Base-by-base conservation (phyloP, 2,113 vertebrate genomes). In the Sylvia atricapilla region DNA sequence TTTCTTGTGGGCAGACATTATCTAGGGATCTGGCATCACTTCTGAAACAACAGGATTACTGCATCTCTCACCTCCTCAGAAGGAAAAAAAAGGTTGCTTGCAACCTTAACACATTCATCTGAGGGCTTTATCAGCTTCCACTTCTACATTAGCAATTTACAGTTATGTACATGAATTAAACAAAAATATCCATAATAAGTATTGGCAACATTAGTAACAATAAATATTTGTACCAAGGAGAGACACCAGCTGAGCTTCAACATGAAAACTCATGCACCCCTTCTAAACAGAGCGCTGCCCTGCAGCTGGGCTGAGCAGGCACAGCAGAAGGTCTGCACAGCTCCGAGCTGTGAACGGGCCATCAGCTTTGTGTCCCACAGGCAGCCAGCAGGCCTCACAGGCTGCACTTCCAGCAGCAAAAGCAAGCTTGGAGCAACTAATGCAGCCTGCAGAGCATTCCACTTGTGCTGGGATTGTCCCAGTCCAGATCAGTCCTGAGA, bases 1-100 rank as follows among this genome's bases (percentile, higher is more conserved):
- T 50, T 95, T 83, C 31, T 59, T 59, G n/a, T 53, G 43, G 91
- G 80, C 50, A 93, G 80, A 79, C 69, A 50, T 76, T 93, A 84
- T 84, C 94, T 73, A 37, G 74, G 64, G 78, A 91, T 94, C 97
- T 69, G 83, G 95, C 70, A 4, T 87, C 64, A 33, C 53, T 90
- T 76, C 47, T 95, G 74, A 86, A 95, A 90, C 68, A 93, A 86
- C 15, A 64, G 44, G 25, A 89, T 94, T 64, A 64, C 41, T 68
- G 80, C 76, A 93, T 75, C 83, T 90, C 88, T 87, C 80, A 89
- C 64, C 58, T 60, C 72, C 47, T 75, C 53, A 52, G 76, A 88
- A 75, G 5, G 28, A 17, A 30, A 56, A 52, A 39, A 39, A 64
- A n/a, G 27, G 69, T 84, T 84, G n/a, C 67, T 77, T 47, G 44